phyloP scores from a whole-genome alignment of 1,140 invertebrate genomes.

The Drosophila ficusphila region DNA sequence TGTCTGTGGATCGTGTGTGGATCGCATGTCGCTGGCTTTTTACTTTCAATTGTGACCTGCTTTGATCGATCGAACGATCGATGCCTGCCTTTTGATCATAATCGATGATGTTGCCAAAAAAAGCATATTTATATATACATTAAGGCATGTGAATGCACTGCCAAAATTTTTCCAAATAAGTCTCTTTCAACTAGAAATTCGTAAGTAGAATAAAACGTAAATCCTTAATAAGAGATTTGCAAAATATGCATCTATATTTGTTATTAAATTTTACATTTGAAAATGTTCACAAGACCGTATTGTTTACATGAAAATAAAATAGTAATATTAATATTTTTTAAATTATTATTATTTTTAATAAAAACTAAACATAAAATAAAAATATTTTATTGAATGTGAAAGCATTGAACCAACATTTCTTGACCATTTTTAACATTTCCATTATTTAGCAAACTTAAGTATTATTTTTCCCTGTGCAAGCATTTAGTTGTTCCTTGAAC shows the following conservation, averaged over 20 bases:
- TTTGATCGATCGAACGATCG: slow-evolving; percentile 57
- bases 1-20: slow-evolving; percentile 50
- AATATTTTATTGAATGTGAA: too few relatives aligned
- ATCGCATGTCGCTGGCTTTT: slow-evolving; percentile 55
- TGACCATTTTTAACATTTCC: too few relatives aligned
- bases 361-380: too few relatives aligned
- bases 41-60: slow-evolving; percentile 81
- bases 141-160: not conserved
- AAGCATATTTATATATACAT: slow-evolving; percentile 36
- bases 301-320: too few relatives aligned
- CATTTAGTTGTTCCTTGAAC: slow-evolving; percentile 41
- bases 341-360: too few relatives aligned
- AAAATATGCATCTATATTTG: too few relatives aligned
- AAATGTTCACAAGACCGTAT: too few relatives aligned
- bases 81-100: slow-evolving; percentile 77
- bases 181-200: not conserved
- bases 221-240: too few relatives aligned
- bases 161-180: slow-evolving; percentile 1
- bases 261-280: too few relatives aligned
- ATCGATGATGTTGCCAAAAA: slow-evolving; percentile 74
- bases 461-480: slow-evolving; percentile 20
- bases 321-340: too few relatives aligned
- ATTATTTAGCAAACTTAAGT: not conserved
- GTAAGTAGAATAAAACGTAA: too few relatives aligned
- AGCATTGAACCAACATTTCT: too few relatives aligned